Evolutionary conservation across 2,113 vertebrate species (phyloP).

Genomic region (Nothobranchius kuhntae): DNA sequence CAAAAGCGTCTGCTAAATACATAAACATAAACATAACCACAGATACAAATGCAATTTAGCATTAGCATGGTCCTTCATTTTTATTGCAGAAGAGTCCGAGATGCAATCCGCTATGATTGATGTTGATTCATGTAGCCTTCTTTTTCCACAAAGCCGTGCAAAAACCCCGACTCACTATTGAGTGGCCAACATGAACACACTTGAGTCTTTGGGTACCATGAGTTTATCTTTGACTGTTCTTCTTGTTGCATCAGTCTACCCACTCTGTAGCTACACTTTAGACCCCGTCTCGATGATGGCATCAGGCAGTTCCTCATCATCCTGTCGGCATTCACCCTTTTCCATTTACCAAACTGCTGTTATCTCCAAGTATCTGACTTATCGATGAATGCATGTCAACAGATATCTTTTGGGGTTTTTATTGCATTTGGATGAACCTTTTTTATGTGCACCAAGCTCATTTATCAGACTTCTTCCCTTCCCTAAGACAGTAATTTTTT

Average conservation of each 20-base stretch:
- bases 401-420: not conserved
- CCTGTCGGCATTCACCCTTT: not conserved
- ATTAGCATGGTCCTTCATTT: too few relatives aligned
- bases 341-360: not conserved
- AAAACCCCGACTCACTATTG: not conserved
- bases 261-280: not conserved
- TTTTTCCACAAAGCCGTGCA: not conserved
- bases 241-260: not conserved
- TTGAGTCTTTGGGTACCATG: not conserved
- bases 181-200: not conserved
- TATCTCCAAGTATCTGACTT: too few relatives aligned
- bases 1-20: too few relatives aligned
- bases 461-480: not conserved
- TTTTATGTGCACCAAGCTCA: not conserved
- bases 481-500: too few relatives aligned
- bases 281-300: too few relatives aligned
- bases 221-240: not conserved
- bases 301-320: not conserved
- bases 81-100: too few relatives aligned
- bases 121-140: too few relatives aligned
- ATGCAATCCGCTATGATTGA: too few relatives aligned
- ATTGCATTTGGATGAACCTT: not conserved
- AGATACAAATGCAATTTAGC: too few relatives aligned
- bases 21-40: too few relatives aligned
- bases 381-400: not conserved